phyloP scores from a whole-genome alignment of 2,888 invertebrate species.

The Ptilodon capucinus region DNA sequence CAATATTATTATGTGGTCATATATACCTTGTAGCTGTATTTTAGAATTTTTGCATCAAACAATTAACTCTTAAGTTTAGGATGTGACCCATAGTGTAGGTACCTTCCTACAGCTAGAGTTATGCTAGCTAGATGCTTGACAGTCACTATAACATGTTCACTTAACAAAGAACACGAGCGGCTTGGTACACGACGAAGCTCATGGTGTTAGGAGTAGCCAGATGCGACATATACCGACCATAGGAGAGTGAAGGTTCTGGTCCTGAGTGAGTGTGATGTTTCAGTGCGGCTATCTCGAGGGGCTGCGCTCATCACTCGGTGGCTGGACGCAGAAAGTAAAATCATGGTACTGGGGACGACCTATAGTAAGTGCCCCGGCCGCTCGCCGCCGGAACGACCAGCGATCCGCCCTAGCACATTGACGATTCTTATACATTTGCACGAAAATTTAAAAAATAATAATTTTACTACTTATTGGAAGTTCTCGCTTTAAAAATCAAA shows the following conservation, averaged over 20 bases:
- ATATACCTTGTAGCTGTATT: conserved; percentile 25
- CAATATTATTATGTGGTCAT: conserved; percentile 13
- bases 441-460: conserved; percentile 58
- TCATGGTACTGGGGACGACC: conserved; percentile 99
- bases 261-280: conserved; percentile 84
- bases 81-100: conserved; percentile 43
- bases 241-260: conserved; percentile 57
- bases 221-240: conserved; percentile 29
- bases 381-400: conserved; percentile 68
- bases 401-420: conserved; percentile 78
- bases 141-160: conserved; percentile 54
- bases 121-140: conserved; percentile 59
- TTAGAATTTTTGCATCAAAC: conserved; percentile 26
- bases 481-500: conserved; percentile 71
- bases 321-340: conserved; percentile 98
- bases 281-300: conserved; percentile 96
- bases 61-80: conserved; percentile 25
- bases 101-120: conserved; percentile 44
- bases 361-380: conserved; percentile 91
- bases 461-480: conserved; percentile 59
- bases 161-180: conserved; percentile 51
- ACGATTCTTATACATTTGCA: conserved; percentile 74
- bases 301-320: conserved; percentile 96
- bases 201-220: conserved; percentile 29
- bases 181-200: conserved; percentile 28